Conservation (phyloP, 1,140 invertebrate species). For the Aricia agestis region DNA sequence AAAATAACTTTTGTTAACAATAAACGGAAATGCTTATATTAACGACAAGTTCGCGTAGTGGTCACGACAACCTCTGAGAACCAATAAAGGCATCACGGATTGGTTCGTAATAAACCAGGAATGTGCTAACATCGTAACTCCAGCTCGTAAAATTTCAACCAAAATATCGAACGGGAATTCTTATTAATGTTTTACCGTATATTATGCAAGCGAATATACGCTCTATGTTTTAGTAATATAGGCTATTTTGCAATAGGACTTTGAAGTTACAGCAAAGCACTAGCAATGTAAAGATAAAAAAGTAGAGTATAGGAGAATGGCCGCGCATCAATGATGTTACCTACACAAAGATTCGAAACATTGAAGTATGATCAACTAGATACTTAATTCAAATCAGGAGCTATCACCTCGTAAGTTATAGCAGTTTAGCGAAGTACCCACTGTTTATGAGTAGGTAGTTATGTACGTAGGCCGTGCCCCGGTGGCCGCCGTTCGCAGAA, state of each 20-base stretch:
- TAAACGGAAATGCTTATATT: slow-evolving; percentile 24
- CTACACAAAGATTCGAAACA: too few relatives aligned
- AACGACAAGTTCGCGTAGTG: slow-evolving; percentile 51
- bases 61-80: slow-evolving; percentile 62
- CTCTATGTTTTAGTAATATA: too few relatives aligned
- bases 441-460: slow-evolving; percentile 53
- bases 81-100: slow-evolving; percentile 61
- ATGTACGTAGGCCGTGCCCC: slow-evolving; percentile 41
- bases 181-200: neutral
- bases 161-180: slow-evolving; percentile 40
- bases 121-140: slow-evolving; percentile 59
- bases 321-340: too few relatives aligned
- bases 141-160: slow-evolving; percentile 62
- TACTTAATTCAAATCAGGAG: neutral
- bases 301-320: too few relatives aligned
- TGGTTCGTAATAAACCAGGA: slow-evolving; percentile 45
- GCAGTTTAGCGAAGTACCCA: slow-evolving; percentile 31
- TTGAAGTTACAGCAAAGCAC: too few relatives aligned
- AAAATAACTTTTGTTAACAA: neutral
- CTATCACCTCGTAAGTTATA: slow-evolving; percentile 12
- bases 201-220: too few relatives aligned
- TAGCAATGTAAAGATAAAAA: too few relatives aligned
- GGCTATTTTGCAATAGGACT: too few relatives aligned
- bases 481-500: slow-evolving; percentile 60
- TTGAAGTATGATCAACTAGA: neutral